Base-by-base conservation (phyloP, 2,888 invertebrate species). In the Aplocera efformata region DNA sequence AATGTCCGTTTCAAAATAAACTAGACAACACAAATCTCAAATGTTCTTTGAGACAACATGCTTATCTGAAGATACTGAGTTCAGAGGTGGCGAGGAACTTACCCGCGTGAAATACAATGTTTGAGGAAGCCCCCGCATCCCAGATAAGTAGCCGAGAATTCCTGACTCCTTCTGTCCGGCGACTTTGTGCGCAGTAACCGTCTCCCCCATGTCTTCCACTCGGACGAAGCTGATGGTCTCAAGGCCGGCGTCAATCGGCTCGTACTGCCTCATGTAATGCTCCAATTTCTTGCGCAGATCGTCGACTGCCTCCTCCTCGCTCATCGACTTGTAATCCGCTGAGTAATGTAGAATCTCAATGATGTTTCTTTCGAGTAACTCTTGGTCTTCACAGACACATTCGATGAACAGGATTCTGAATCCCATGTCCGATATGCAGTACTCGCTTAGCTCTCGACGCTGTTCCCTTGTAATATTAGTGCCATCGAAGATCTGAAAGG, bases 381-480 rank as follows among this genome's bases (percentile, higher is more conserved):
- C 81, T 36, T 88, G 84, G 53, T 97, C 96, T 59, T 96, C 94
- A 80, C 97, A 97, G 50, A 97, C 91, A 72, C 96, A 96, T 77
- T 98, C 98, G 53, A 98, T 93, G 84, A 97, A 97, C 70, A 98
- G 92, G 42, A 97, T 92, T 62, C 96, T 92, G 80, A 94, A 95
- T 44, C 94, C 94, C 81, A 93, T 90, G 51, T 93, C 91, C 5
- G 90, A 86, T 48, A 91, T 88, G 52, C 94, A 92, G 66, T 94
- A 92, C 44, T 93, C 92, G 69, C 92, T 90, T 36, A 96, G 90
- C 66, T 95, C 91, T 53, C 93, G 90, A 13, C 98, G 91, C 50
- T 97, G 93, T 39, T 93, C 92, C 29, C 93, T 88, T 0, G 96
- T 96, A 25, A 97, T 95, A 79, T 98, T 96, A 10, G 97, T 97